Conservation (phyloP, 2,113 vertebrate species). For the Pachycephala philippinensis region DNA sequence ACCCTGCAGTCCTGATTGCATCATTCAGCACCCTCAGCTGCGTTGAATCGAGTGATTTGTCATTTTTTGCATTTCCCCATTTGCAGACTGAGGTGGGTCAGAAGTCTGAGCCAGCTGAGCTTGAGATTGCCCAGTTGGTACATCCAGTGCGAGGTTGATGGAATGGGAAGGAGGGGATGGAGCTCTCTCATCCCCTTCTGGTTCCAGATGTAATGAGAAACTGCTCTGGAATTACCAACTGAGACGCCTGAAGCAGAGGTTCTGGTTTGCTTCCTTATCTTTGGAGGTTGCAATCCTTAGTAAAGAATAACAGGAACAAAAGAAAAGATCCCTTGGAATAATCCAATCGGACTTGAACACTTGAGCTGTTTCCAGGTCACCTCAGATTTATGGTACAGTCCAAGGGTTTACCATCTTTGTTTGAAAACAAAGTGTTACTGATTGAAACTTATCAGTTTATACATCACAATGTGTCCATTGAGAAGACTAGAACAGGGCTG, state of each 20-base stretch:
- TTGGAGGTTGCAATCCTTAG: not conserved
- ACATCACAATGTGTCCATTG: rapidly evolving
- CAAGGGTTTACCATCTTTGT: not conserved
- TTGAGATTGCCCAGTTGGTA: not conserved
- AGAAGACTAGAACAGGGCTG: not conserved
- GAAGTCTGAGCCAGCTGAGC: not conserved
- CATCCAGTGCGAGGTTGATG: not conserved
- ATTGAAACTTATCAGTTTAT: not conserved
- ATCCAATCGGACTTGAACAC: rapidly evolving
- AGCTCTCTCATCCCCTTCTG: not conserved
- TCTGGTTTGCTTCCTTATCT: not conserved
- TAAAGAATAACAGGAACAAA: not conserved
- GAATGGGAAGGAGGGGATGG: not conserved
- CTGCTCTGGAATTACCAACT: not conserved
- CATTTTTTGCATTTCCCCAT: not conserved
- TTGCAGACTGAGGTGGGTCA: not conserved
- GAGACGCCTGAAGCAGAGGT: not conserved
- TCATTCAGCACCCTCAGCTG: not conserved
- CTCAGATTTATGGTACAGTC: not conserved
- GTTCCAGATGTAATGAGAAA: not conserved
- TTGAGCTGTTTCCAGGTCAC: not conserved
- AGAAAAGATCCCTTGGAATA: not conserved
- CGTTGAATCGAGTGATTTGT: not conserved
- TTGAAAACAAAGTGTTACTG: not conserved
- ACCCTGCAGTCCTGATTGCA: not conserved